phyloP scores from a whole-genome alignment of 2,888 invertebrate species.

The Plebejus melissa region DNA sequence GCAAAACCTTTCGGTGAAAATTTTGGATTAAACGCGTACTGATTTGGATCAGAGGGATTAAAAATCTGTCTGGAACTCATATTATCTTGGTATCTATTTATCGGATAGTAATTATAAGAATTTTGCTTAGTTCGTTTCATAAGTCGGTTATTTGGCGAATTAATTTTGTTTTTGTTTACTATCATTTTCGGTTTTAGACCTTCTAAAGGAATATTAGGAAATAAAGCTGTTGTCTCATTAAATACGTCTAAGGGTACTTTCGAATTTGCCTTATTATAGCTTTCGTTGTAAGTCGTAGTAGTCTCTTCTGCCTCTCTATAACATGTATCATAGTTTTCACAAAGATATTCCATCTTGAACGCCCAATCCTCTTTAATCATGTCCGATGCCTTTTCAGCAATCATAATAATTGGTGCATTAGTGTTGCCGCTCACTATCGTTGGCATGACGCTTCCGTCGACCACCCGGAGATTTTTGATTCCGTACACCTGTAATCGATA shows the following conservation, averaged over 20 bases:
- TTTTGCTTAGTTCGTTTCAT: neutral
- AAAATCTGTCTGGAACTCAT: neutral
- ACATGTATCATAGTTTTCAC: constrained; percentile 24
- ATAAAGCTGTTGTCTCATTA: constrained; percentile 18
- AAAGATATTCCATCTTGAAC: constrained; percentile 34
- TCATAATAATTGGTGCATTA: constrained; percentile 90
- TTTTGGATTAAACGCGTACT: neutral
- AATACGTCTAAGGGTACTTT: neutral
- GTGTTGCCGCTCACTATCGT: constrained; percentile 88
- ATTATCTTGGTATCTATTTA: constrained; percentile 8
- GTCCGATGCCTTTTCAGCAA: constrained; percentile 89
- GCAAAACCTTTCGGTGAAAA: too few relatives aligned
- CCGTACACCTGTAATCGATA: constrained; percentile 79
- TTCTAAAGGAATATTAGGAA: constrained; percentile 19
- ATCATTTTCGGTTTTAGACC: neutral
- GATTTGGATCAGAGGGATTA: neutral
- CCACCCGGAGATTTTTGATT: constrained; percentile 82
- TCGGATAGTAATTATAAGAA: neutral
- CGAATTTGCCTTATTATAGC: neutral
- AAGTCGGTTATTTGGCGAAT: neutral
- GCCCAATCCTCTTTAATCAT: constrained; percentile 88
- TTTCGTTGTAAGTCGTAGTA: neutral
- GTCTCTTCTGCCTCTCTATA: constrained; percentile 9
- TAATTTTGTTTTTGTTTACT: neutral
- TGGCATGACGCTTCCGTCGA: constrained; percentile 92